Percentiles rank a stretch among this genome's conserved stretches.
Conservation (phyloP, 2,888 invertebrate species). For the Dryadula phaetusa region DNA sequence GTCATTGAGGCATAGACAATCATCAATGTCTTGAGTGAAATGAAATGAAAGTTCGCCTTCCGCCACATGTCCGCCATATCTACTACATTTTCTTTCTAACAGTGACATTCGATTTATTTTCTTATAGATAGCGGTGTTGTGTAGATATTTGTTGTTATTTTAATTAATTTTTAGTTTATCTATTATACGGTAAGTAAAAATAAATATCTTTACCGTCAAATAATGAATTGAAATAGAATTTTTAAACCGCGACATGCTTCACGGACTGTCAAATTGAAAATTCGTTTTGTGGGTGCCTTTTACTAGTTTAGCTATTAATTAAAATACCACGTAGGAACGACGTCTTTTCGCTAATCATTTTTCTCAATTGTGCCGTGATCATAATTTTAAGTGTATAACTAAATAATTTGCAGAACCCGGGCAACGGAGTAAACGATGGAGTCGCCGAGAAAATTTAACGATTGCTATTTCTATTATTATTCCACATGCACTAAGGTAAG, state of each 20-base stretch:
- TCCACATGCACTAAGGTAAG: conserved; percentile 93
- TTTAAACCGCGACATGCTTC: conserved; percentile 73
- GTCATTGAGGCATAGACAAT: conserved; percentile 47
- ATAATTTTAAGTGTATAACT: conserved; percentile 36
- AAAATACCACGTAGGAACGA: background rate
- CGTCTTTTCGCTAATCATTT: background rate
- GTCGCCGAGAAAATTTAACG: conserved; percentile 90
- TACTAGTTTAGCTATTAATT: conserved; percentile 2
- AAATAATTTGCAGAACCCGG: conserved; percentile 71
- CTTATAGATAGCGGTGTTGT: conserved; percentile 73
- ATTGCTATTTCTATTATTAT: conserved; percentile 95
- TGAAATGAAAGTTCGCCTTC: conserved; percentile 73
- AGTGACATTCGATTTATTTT: conserved; percentile 81
- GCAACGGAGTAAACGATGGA: conserved; percentile 83
- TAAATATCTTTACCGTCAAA: conserved; percentile 48
- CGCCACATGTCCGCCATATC: conserved; percentile 82
- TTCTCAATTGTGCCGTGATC: conserved; percentile 47
- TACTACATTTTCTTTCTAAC: conserved; percentile 75
- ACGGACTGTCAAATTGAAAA: conserved; percentile 77
- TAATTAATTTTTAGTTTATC: conserved; percentile 75
- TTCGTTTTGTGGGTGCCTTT: conserved; percentile 55
- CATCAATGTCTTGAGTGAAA: conserved; percentile 54
- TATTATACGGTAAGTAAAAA: conserved; percentile 70
- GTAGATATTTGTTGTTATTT: conserved; percentile 77
- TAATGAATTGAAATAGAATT: conserved; percentile 62